Base-by-base conservation (phyloP, 92 coral and sea anemone species). In the Heteractis magnifica region DNA sequence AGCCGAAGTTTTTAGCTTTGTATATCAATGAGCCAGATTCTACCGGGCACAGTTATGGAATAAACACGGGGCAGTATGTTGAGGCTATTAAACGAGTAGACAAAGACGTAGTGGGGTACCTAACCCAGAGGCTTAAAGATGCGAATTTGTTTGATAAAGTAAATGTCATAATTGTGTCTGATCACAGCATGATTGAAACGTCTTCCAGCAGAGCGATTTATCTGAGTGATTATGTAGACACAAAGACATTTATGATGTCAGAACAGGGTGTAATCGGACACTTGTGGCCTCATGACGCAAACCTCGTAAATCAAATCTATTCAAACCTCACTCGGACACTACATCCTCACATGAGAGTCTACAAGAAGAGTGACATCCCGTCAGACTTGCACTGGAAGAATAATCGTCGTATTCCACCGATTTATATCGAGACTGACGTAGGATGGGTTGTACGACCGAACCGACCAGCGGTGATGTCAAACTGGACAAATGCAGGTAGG, bases 341-440 rank as follows among this genome's bases (percentile, higher is more conserved):
- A 10, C 10, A 49, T 26, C 88, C 92, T 13, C 83, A 90, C 58
- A 81, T 97, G 81, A 92, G 79, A 12, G 93, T 94, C 4, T 94
- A 88, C 86, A 90, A 87, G 87, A 96, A 89, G 53, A 81, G 85
- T 26, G 90, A 92, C 76, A 94, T 94, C 56, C 96, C 96, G 5
- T 90, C 83, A 10, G 86, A 74, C 50, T 90, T 90, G 79, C 94
- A 96, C 87, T 92, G 92, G 90, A 92, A 92, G 51, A 80, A 90
- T 86, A 96, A 94, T 75, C 92, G 98, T 41, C 85, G 99, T 70
- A 85, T 90, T 68, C 97, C 99, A 49, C 98, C 94, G 8, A 90
- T 96, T 70, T 96, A 85, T 59, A 77, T 94, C 18, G 91, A 93
- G 53, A 90, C 94, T 3, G 91, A 92, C 7, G 51, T 86, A 5